These are phyloP conservation scores for Stigmatopora argus DNA, from an alignment of 2,113 vertebrate genomes.

Conservation along the genomic window DNA sequence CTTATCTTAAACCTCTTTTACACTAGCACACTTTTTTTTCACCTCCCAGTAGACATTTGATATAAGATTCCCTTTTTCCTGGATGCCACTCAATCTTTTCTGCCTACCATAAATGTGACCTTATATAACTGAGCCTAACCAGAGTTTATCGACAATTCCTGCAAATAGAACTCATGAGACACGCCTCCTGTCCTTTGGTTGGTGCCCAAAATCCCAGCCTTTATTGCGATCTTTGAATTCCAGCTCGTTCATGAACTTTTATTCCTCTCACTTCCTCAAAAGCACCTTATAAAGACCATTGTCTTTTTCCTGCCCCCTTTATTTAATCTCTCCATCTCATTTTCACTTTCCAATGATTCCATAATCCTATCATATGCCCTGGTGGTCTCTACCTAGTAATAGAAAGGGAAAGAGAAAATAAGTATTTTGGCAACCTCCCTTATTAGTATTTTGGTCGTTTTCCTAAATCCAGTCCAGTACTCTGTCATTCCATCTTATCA, in stretches of 20 bases:
- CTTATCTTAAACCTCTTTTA: constrained; percentile 10
- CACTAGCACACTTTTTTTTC: constrained; percentile 12
- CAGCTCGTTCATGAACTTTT: constrained; percentile 25
- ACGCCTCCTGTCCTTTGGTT: constrained; percentile 11
- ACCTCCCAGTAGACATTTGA: constrained; percentile 14
- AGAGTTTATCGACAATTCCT: constrained; percentile 22
- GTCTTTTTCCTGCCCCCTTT: constrained; percentile 9
- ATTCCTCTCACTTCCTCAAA: constrained; percentile 3
- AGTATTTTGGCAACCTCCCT: constrained; percentile 18
- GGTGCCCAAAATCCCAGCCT: constrained; percentile 1
- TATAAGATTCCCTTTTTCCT: constrained; percentile 21
- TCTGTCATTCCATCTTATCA: constrained; percentile 51
- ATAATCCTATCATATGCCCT: constrained; percentile 50
- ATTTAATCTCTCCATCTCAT: constrained; percentile 9
- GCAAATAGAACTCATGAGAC: constrained; percentile 19
- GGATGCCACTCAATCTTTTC: constrained; percentile 13
- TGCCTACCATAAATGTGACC: background rate
- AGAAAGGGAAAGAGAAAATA: constrained; percentile 17
- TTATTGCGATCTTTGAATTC: constrained; percentile 2
- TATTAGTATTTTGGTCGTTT: constrained; percentile 17
- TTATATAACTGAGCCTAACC: constrained; percentile 16
- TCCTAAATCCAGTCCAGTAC: constrained; percentile 21
- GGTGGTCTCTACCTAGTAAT: constrained; percentile 47
- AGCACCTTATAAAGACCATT: constrained; percentile 18
- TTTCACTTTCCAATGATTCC: constrained; percentile 8